Percentiles rank a stretch among this genome's conserved stretches.
phyloP scores from a whole-genome alignment of 2,797 vertebrate genomes.

The Leontopithecus rosalia region DNA sequence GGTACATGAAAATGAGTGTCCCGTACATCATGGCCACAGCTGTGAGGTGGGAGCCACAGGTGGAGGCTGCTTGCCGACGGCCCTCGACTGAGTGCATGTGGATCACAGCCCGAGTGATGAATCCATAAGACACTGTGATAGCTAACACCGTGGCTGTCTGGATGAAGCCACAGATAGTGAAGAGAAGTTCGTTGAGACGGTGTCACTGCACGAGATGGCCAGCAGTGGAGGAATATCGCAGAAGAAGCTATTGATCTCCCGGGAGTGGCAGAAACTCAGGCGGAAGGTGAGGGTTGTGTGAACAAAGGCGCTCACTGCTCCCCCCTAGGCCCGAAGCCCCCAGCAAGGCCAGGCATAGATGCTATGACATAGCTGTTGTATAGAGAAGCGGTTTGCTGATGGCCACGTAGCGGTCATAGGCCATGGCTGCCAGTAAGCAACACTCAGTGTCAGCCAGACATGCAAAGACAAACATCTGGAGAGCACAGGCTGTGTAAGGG shows the following conservation, averaged over 20 bases:
- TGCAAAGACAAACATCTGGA: conserved; percentile 78
- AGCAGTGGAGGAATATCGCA: conserved; percentile 81
- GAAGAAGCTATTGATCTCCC: conserved; percentile 82
- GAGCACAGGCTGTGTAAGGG: conserved; percentile 68
- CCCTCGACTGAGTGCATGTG: conserved; percentile 70
- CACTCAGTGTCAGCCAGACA: conserved; percentile 76
- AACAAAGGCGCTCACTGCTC: conserved; percentile 74
- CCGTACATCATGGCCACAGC: conserved; percentile 78
- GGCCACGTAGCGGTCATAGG: conserved; percentile 81
- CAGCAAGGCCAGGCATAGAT: conserved; percentile 67
- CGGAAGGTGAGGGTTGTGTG: conserved; percentile 81
- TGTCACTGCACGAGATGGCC: conserved; percentile 82
- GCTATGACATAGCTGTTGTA: conserved; percentile 64
- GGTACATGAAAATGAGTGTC: conserved; percentile 81
- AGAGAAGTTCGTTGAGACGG: conserved; percentile 79
- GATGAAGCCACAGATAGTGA: conserved; percentile 79
- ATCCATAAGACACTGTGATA: conserved; percentile 77
- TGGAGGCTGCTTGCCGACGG: conserved; percentile 75
- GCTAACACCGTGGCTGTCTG: conserved; percentile 76
- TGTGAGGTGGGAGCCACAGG: conserved; percentile 79
- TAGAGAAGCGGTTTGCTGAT: conserved; percentile 81
- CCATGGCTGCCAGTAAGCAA: conserved; percentile 81
- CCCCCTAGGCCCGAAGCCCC: conserved; percentile 70
- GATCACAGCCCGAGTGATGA: conserved; percentile 74
- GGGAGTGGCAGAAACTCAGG: conserved; percentile 79